Conservation (phyloP, 2,888 invertebrate genomes). For the Agrochola lota region DNA sequence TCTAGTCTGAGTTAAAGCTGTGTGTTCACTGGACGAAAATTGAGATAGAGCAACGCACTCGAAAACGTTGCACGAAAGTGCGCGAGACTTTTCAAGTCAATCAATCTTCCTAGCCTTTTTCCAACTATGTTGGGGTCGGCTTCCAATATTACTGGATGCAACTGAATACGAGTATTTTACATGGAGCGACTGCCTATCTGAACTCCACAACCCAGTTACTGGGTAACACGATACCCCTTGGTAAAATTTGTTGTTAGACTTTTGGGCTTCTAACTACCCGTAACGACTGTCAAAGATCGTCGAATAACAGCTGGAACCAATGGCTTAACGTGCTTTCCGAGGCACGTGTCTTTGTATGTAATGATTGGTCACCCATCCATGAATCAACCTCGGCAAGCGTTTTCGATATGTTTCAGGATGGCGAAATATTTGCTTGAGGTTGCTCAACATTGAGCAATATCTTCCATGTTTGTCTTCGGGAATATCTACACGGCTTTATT, state of each 20-base stretch:
- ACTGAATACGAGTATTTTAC: not conserved
- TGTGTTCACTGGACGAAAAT: not conserved
- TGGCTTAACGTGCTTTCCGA: not conserved
- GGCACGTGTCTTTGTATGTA: not conserved
- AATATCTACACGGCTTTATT: constrained; percentile 33
- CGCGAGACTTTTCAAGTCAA: not conserved
- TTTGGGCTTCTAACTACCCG: not conserved
- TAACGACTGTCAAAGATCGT: not conserved
- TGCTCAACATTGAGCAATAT: constrained; percentile 14
- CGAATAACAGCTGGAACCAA: not conserved
- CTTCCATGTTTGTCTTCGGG: not conserved
- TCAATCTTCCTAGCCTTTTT: not conserved
- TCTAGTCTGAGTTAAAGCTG: constrained; percentile 9
- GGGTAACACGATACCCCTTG: not conserved
- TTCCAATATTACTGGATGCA: not conserved
- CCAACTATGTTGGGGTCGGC: not conserved
- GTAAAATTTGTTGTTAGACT: no score
- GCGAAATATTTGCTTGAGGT: not conserved
- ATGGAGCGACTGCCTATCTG: not conserved
- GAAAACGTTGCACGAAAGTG: not conserved
- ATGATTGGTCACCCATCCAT: no score
- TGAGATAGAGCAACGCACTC: not conserved
- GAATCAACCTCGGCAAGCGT: no score
- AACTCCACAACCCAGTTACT: not conserved
- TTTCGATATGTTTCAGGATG: constrained; percentile 1